These are phyloP conservation scores for Pogoniulus pusillus DNA, from an alignment of 2,797 vertebrate species.

Conservation along the genomic window DNA sequence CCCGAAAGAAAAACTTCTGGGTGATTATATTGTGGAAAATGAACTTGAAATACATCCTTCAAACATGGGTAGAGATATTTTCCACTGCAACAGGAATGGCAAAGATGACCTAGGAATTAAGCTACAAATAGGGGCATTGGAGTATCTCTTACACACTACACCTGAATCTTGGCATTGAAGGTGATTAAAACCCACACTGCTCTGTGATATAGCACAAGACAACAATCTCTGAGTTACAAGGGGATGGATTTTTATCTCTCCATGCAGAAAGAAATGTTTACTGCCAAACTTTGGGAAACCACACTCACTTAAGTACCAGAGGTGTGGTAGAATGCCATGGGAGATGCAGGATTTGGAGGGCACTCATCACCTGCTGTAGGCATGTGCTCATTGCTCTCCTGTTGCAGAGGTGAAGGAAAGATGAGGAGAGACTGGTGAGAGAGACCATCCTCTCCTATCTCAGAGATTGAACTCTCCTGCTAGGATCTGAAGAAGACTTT, in stretches of 20 bases:
- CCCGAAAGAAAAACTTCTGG: background rate
- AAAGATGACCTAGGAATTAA: background rate
- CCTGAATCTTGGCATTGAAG: background rate
- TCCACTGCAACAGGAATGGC: background rate
- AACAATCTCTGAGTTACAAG: background rate
- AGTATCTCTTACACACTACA: background rate
- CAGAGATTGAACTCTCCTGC: background rate
- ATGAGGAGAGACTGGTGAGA: background rate
- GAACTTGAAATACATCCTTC: background rate
- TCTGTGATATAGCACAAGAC: background rate
- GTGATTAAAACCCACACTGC: background rate
- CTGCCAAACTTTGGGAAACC: background rate
- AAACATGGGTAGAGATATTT: background rate
- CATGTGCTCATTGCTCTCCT: background rate
- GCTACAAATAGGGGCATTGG: background rate
- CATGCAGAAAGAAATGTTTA: background rate
- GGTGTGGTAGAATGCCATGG: background rate
- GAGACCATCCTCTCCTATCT: background rate
- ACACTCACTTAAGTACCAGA: background rate
- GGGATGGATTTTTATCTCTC: background rate
- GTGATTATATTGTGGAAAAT: background rate
- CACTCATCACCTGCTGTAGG: background rate
- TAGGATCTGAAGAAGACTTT: background rate
- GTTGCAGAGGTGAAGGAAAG: background rate
- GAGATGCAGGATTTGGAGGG: background rate